phyloP scores from a whole-genome alignment of 2,888 invertebrate species.

The Pachliopta kotzebuea region DNA sequence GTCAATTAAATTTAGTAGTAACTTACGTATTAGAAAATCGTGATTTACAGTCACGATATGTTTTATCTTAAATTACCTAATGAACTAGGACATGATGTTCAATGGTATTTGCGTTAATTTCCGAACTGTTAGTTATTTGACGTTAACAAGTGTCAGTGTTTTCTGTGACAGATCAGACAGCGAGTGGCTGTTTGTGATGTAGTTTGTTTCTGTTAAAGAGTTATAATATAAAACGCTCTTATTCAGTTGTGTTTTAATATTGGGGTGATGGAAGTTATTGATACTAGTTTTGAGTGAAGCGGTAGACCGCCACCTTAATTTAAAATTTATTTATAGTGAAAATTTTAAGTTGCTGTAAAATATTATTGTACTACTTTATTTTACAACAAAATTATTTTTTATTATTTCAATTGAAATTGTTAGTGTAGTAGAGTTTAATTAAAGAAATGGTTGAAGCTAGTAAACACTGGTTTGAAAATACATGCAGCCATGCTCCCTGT shows the following conservation, averaged over 20 bases:
- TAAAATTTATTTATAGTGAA: not conserved
- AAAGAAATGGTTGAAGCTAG: slow-evolving; percentile 74
- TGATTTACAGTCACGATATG: not conserved
- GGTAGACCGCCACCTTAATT: not conserved
- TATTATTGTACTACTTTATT: not conserved
- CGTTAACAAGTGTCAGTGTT: slow-evolving; percentile 11
- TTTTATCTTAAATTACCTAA: not conserved
- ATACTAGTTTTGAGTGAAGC: not conserved
- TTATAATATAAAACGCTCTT: not conserved
- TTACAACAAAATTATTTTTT: not conserved
- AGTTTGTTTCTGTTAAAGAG: not conserved
- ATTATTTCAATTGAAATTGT: not conserved
- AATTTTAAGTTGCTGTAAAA: not conserved
- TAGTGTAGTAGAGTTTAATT: not conserved
- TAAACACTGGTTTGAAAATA: slow-evolving; percentile 70
- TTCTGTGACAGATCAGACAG: not conserved
- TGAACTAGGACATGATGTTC: not conserved
- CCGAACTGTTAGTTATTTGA: not conserved
- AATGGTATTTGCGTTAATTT: slow-evolving; percentile 8
- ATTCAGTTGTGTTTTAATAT: not conserved
- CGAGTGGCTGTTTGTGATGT: slow-evolving; percentile 1
- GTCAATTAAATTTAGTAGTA: not conserved
- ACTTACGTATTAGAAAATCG: not conserved
- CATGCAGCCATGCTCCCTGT: slow-evolving; percentile 58
- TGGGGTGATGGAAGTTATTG: slow-evolving; percentile 1